Percentiles rank a stretch among this genome's conserved stretches.
Conservation (phyloP, 1,140 invertebrate genomes). For the Asobara japonica region DNA sequence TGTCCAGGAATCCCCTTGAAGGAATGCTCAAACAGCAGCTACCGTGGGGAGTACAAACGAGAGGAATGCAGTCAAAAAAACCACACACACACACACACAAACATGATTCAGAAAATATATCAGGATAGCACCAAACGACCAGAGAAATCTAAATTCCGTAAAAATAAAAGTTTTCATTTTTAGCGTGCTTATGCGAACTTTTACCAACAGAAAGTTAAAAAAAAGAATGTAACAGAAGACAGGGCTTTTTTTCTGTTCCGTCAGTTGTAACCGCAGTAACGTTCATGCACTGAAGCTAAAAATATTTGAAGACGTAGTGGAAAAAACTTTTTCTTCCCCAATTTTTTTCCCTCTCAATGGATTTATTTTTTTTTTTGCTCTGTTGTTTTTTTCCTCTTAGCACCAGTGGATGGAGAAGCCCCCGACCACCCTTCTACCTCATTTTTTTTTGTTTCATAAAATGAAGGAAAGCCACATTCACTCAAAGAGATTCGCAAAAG, state of each 20-base stretch:
- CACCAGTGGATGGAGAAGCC: not conserved
- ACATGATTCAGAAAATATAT: too few species aligned
- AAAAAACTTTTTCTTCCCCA: not conserved
- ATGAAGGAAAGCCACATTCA: conserved; percentile 37
- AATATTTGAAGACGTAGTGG: not conserved
- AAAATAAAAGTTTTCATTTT: too few species aligned
- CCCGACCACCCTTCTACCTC: not conserved
- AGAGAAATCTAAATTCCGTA: too few species aligned
- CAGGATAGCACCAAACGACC: too few species aligned
- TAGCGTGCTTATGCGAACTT: too few species aligned
- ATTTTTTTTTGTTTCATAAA: conserved; percentile 25
- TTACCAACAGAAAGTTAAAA: too few species aligned
- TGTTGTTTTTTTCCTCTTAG: not conserved
- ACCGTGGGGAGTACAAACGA: too few species aligned
- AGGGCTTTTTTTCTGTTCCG: not conserved
- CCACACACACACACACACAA: too few species aligned
- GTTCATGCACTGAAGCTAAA: not conserved
- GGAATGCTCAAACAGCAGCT: too few species aligned
- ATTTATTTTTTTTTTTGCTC: conserved; percentile 1
- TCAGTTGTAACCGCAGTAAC: not conserved
- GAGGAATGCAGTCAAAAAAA: too few species aligned
- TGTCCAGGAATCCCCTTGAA: too few species aligned
- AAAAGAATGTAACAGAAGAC: too few species aligned
- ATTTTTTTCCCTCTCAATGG: not conserved
- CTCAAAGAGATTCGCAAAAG: conserved; percentile 50